Base-by-base conservation (phyloP, 2,113 vertebrate species). In the Corythaixoides concolor region DNA sequence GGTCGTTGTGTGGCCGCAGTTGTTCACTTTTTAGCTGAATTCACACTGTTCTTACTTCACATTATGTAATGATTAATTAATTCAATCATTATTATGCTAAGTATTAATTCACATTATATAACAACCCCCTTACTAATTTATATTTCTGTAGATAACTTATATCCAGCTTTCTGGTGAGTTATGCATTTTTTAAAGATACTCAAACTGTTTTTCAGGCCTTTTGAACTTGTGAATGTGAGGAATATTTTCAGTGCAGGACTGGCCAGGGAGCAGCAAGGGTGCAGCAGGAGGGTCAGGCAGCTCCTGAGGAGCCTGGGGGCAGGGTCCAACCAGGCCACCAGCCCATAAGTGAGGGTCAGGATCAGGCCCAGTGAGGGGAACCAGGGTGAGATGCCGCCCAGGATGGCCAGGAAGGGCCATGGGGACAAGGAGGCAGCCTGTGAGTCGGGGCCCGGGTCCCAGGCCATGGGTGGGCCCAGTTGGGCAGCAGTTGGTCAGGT, bases 401-500 rank as follows among this genome's bases (percentile, higher is more conserved):
- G 20, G 13, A 8, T 28, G 21, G 32, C 35, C 19, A 3, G 15
- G 33, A 24, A 58, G 67, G 37, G 27, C 8, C 35, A 5, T 1
- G 2, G 55, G 49, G 49, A 41, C 1, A 1, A 33, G n/a, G 43
- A 35, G 49, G 39, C 17, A n/a, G 39, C 19, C 53, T 17, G 19
- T 17, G 32, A 52, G 27, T 6, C 3, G 0, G 18, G 15, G 10
- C 43, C 15, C 1, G 1, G 7, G 18, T 53, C 33, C 33, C 49
- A n/a, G 41, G 7, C 8, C 5, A 0, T 9, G 45, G 53, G 12
- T 8, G 1, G 15, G 6, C n/a, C 21, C 10, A 2, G 4, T 33
- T 3, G 6, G n/a, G 9, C 0, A 0, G 33, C 3, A 0, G 13
- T 47, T 2, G 1, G 33, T 69, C 14, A 2, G 22, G 5, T 58